phyloP scores from a whole-genome alignment of 2,888 invertebrate genomes.

The Dione juno region DNA sequence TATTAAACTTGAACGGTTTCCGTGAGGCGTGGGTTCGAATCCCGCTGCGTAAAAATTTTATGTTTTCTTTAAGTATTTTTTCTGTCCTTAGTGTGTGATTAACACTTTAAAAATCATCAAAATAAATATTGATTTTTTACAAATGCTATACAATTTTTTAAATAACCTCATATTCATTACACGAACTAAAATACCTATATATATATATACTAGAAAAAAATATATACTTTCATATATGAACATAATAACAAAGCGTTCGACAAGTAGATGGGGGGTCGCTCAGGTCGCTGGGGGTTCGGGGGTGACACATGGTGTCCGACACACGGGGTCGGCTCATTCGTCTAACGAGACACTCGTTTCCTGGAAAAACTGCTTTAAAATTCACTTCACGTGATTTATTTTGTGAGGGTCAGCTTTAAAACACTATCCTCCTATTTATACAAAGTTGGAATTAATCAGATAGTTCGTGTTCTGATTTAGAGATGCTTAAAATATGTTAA shows the following conservation, averaged over 20 bases:
- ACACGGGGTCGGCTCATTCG: slow-evolving; percentile 63
- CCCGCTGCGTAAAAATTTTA: too few relatives aligned
- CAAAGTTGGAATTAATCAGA: not conserved
- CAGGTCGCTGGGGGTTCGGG: slow-evolving; percentile 50
- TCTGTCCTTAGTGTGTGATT: too few relatives aligned
- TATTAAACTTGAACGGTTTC: too few relatives aligned
- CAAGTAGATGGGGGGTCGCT: slow-evolving; percentile 60
- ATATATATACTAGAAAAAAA: not conserved
- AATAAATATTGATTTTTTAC: too few relatives aligned
- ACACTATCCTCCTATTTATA: slow-evolving; percentile 16
- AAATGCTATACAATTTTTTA: too few relatives aligned
- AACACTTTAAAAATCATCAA: too few relatives aligned
- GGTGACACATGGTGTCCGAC: slow-evolving; percentile 63
- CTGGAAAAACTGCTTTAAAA: slow-evolving; percentile 58
- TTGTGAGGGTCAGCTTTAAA: slow-evolving; percentile 36
- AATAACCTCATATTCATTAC: not conserved
- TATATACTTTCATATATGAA: slow-evolving; percentile 52
- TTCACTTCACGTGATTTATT: slow-evolving; percentile 50
- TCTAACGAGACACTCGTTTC: slow-evolving; percentile 65
- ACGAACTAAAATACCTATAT: not conserved
- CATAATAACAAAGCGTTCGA: slow-evolving; percentile 76
- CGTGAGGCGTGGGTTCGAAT: too few relatives aligned
- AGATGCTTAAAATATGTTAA: not conserved
- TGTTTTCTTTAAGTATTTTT: too few relatives aligned
- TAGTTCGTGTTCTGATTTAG: not conserved